These are phyloP conservation scores for Corythoichthys haematopterus DNA, from an alignment of 2,113 vertebrate genomes.

Conservation along the genomic window DNA sequence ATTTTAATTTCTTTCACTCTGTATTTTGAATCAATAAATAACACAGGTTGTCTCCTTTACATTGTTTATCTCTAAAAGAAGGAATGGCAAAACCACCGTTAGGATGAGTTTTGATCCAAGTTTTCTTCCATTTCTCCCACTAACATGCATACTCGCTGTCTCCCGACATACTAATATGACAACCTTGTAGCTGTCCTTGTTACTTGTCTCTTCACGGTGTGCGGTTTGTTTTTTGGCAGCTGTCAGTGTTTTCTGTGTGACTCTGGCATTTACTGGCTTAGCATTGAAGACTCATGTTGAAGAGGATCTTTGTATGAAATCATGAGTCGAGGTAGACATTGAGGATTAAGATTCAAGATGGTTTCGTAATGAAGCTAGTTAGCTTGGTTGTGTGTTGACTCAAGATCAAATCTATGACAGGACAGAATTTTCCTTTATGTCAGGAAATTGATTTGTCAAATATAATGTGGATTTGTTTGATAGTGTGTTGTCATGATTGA, in stretches of 20 bases:
- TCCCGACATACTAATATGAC: conserved; percentile 43
- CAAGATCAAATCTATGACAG: not conserved
- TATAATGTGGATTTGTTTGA: not conserved
- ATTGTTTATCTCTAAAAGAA: conserved; percentile 27
- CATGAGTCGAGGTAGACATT: not conserved
- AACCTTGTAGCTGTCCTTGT: conserved; percentile 29
- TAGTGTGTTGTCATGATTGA: not conserved
- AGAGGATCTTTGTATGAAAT: not conserved
- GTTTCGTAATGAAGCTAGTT: not conserved
- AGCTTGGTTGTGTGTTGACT: not conserved
- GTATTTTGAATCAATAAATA: conserved; percentile 27
- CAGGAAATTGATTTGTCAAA: no score
- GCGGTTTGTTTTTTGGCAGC: conserved; percentile 12
- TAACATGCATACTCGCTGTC: conserved; percentile 37
- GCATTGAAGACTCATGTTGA: not conserved
- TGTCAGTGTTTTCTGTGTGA: conserved; percentile 34
- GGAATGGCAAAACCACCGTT: conserved; percentile 27
- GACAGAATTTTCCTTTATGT: not conserved
- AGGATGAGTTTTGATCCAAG: conserved; percentile 15
- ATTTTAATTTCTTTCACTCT: conserved; percentile 12
- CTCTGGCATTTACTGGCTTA: not conserved
- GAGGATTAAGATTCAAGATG: not conserved
- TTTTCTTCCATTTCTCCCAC: conserved; percentile 34
- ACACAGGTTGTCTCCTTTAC: conserved; percentile 27
- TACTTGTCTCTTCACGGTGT: conserved; percentile 38